phyloP scores from a whole-genome alignment of 2,797 vertebrate species.

The Anisognathus igniventris region DNA sequence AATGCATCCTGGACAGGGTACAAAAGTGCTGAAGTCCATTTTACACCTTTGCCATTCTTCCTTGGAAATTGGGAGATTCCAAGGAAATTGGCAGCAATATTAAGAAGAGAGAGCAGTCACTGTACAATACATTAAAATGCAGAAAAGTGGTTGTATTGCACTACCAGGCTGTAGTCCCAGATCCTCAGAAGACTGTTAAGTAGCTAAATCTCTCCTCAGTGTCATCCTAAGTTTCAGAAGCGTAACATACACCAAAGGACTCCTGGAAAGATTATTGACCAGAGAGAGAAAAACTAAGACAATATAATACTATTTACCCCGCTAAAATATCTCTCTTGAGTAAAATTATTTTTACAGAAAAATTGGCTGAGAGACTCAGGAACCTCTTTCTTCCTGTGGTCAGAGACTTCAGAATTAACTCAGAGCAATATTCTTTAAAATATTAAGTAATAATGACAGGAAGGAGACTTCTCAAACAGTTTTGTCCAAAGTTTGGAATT shows the following conservation, averaged over 20 bases:
- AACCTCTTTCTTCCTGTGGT: not conserved
- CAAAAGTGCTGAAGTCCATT: not conserved
- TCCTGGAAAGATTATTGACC: not conserved
- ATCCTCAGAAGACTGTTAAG: not conserved
- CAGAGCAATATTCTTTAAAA: not conserved
- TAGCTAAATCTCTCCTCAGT: not conserved
- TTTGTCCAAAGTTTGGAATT: not conserved
- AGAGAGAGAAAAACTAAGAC: not conserved
- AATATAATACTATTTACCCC: not conserved
- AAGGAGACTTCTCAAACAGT: not conserved
- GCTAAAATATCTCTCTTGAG: not conserved
- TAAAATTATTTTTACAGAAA: not conserved
- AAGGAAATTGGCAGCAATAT: not conserved
- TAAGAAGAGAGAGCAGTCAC: not conserved
- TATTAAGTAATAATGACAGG: not conserved
- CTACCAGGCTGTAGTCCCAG: not conserved
- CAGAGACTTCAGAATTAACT: not conserved
- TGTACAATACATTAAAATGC: not conserved
- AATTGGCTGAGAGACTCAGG: not conserved
- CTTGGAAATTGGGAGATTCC: not conserved
- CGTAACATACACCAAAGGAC: not conserved
- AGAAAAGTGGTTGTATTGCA: not conserved
- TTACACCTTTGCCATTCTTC: not conserved
- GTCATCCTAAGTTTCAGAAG: not conserved
- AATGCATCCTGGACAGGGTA: not conserved